Conservation (phyloP, 2,113 vertebrate species). For the Arizona elegans region DNA sequence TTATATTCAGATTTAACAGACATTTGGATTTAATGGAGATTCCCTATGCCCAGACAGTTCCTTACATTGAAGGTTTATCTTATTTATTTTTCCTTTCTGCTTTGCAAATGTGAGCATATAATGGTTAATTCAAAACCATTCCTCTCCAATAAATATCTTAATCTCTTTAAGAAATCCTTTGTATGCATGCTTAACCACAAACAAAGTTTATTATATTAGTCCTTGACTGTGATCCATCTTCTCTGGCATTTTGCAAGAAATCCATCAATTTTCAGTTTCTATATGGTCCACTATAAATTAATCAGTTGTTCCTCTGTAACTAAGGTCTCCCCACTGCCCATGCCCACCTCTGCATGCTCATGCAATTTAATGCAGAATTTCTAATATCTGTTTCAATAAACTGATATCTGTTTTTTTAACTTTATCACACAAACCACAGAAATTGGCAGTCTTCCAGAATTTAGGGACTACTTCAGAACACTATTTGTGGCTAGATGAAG, state of each 20-base stretch:
- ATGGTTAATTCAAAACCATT: neutral
- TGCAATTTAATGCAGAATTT: neutral
- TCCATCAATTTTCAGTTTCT: neutral
- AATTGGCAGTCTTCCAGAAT: neutral
- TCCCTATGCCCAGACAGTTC: neutral
- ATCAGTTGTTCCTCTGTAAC: neutral
- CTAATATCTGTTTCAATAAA: too few species aligned
- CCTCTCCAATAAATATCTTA: neutral
- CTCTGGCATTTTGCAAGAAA: neutral
- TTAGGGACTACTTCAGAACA: constrained; percentile 1
- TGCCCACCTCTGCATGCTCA: neutral
- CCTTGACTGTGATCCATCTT: neutral
- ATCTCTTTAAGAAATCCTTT: neutral
- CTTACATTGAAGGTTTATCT: neutral
- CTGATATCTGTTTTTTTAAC: neutral
- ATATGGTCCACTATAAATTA: neutral
- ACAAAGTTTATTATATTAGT: neutral
- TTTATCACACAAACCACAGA: neutral
- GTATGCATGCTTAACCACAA: neutral
- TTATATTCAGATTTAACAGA: neutral
- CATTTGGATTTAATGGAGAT: neutral
- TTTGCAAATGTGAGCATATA: neutral
- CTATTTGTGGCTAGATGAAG: neutral
- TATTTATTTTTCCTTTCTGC: neutral
- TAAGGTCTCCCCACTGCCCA: neutral